Evolutionary conservation across 2,797 vertebrate genomes (phyloP), one percentile per base, ranked within the genome.

Genomic region (Coranthus polyacanthus): DNA sequence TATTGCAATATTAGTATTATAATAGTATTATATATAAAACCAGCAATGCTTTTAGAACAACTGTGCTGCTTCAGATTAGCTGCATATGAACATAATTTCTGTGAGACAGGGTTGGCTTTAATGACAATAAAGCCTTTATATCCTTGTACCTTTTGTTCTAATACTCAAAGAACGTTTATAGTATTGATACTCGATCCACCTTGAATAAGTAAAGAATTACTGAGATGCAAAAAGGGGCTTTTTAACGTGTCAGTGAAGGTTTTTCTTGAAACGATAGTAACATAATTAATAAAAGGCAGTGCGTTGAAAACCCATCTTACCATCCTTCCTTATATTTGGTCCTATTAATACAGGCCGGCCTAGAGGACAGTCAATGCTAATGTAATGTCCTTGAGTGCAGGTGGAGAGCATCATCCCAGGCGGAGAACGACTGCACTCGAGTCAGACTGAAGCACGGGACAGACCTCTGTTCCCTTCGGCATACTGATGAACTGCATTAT

Each of bases 321-420:
- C 44, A 10, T 32, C n/a, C 34, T 0, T 47, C 22, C 5, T 49
- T 12, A 43, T 56, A 26, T 16, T 29, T 15, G 36, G 46, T 29
- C 32, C n/a, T 17, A 36, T 68, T 53, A 47, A 56, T 68, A 43
- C 51, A 18, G 54, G 39, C 37, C 46, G 58, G 18, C 72, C 38
- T 21, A 60, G 68, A 58, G 46, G 62, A 64, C 55, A 64, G 72
- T 92, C 81, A 57, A 77, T 88, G 74, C 84, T 89, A 91, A 89
- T 88, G 57, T 72, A 34, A 84, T 86, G 83, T 72, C 71, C 62
- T 75, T 81, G 54, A 78, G 38, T 75, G 58, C 54, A 34, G 58
- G 57, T 12, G 20, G 57, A 60, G 37, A 65, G 38, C 53, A 52
- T 64, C 67, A 37, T 20, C n/a, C 50, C 15, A 37, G n/a, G 57